phyloP scores from a whole-genome alignment of 2,113 vertebrate species.

The Sardina pilchardus region DNA sequence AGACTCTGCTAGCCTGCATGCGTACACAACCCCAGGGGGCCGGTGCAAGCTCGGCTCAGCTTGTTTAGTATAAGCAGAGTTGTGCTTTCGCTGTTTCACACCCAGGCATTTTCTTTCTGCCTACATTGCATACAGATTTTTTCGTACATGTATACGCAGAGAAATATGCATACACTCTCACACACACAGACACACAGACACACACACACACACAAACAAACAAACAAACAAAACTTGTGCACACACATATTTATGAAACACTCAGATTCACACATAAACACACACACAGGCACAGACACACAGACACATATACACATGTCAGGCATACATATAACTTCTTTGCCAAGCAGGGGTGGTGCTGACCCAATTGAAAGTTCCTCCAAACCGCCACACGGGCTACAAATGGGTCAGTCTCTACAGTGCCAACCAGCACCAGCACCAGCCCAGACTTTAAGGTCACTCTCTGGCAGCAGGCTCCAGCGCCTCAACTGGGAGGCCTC shows the following conservation, averaged over 20 bases:
- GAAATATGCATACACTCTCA: background rate
- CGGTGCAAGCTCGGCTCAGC: background rate
- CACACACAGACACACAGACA: slow-evolving; percentile 22
- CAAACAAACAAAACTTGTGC: background rate
- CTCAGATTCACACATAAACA: background rate
- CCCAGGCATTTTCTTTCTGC: background rate
- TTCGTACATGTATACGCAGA: background rate
- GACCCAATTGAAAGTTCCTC: background rate
- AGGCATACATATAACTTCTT: background rate
- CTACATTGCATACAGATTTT: slow-evolving; percentile 19
- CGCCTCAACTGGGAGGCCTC: background rate
- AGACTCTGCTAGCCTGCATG: background rate
- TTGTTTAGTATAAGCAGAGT: background rate
- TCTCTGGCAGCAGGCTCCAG: background rate
- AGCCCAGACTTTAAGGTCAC: slow-evolving; percentile 9
- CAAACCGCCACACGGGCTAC: background rate
- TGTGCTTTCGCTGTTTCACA: background rate
- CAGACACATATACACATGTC: background rate
- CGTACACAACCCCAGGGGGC: background rate
- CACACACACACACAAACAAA: background rate
- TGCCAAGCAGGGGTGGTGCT: background rate
- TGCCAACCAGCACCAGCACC: background rate
- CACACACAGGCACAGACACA: background rate
- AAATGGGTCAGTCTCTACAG: background rate
- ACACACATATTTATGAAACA: no score